These are phyloP conservation scores for Xylota sylvarum DNA, from an alignment of 2,888 invertebrate genomes.

Conservation along the genomic window DNA sequence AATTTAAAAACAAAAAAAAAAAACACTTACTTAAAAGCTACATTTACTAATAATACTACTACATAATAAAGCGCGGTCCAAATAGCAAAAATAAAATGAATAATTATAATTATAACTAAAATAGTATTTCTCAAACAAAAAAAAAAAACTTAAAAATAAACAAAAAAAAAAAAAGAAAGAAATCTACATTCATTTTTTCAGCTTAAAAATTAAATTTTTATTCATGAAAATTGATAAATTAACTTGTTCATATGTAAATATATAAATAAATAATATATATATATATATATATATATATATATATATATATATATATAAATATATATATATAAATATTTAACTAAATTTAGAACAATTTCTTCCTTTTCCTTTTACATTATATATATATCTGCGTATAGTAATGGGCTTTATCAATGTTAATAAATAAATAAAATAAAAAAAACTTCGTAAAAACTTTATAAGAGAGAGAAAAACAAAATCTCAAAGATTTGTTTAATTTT, in stretches of 20 bases:
- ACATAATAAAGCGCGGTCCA: constrained; percentile 74
- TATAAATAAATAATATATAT: constrained; percentile 35
- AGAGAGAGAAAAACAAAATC: constrained; percentile 4
- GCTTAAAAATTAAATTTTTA: constrained; percentile 41
- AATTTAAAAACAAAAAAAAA: constrained; percentile 4
- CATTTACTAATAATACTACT: constrained; percentile 49
- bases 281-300: constrained; percentile 39
- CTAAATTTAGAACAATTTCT: constrained; percentile 1
- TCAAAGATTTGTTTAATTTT: neutral
- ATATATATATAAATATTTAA: constrained; percentile 20
- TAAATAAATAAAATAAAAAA: neutral
- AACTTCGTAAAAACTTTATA: neutral
- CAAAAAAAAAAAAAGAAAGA: neutral
- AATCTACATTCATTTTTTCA: constrained; percentile 26
- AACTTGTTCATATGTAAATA: constrained; percentile 55
- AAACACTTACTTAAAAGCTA: constrained; percentile 21
- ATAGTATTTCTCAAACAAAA: constrained; percentile 51
- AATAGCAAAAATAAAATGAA: constrained; percentile 63
- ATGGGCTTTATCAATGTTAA: constrained; percentile 29
- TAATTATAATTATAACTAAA: constrained; percentile 40
- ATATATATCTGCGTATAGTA: constrained; percentile 11
- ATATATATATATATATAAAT: constrained; percentile 43
- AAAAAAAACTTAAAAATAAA: constrained; percentile 18
- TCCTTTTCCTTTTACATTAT: constrained; percentile 25
- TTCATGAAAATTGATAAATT: constrained; percentile 20